Conservation (phyloP, 2,888 invertebrate genomes). For the Hemithea aestivaria region DNA sequence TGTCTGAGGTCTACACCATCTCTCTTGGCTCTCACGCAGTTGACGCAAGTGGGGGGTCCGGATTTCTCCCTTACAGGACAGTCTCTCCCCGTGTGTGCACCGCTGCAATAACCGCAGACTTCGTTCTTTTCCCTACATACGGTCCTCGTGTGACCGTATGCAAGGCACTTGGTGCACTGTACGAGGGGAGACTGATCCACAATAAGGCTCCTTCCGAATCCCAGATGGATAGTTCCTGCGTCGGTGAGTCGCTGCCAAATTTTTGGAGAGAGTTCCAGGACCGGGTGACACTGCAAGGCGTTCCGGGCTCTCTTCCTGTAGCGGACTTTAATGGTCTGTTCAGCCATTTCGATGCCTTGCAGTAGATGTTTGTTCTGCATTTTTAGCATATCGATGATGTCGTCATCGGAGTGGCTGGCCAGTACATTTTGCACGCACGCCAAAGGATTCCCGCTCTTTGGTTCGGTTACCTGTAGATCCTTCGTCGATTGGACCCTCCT, state of each 20-base stretch:
- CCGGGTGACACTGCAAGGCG: too few species aligned
- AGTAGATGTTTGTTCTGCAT: too few species aligned
- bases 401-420: too few species aligned
- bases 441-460: too few species aligned
- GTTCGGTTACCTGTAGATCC: too few species aligned
- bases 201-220: slow-evolving; percentile 3
- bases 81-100: slow-evolving; percentile 9
- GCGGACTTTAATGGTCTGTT: too few species aligned
- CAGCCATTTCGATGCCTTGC: too few species aligned
- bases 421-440: too few species aligned
- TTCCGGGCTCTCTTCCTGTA: too few species aligned
- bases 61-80: not conserved
- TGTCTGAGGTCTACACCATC: not conserved
- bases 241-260: not conserved
- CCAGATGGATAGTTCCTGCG: slow-evolving; percentile 1
- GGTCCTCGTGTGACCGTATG: not conserved
- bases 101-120: slow-evolving; percentile 25
- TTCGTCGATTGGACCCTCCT: too few species aligned
- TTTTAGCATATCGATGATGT: too few species aligned
- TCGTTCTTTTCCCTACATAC: slow-evolving; percentile 15
- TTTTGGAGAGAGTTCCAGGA: not conserved
- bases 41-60: too few species aligned
- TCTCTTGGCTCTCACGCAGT: not conserved
- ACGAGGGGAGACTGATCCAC: slow-evolving; percentile 21
- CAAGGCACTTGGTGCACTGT: slow-evolving; percentile 13